Evolutionary conservation across 2,113 vertebrate species (phyloP).

Genomic region (Neogale vison): DNA sequence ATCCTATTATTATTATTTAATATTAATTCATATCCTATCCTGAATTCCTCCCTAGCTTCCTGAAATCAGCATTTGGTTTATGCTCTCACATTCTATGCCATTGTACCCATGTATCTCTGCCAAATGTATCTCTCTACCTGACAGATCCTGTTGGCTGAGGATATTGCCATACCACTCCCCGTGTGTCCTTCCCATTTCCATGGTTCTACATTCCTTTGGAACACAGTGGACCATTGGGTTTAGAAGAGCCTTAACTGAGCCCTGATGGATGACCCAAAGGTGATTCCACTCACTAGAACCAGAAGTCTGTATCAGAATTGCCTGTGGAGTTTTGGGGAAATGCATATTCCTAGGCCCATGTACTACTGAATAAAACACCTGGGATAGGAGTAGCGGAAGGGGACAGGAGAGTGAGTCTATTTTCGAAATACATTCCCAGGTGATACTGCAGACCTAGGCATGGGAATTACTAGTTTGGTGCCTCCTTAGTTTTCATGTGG

Average conservation of each 20-base stretch:
- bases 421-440: neutral
- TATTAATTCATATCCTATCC: neutral
- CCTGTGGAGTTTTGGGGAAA: neutral
- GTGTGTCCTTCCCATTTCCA: neutral
- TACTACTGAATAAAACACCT: neutral
- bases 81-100: neutral
- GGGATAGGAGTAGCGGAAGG: neutral
- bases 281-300: neutral
- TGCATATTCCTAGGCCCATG: neutral
- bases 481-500: neutral
- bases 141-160: neutral
- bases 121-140: rapidly evolving
- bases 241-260: neutral
- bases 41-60: neutral
- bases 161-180: neutral
- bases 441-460: neutral
- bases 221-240: neutral
- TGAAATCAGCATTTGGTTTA: neutral
- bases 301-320: neutral
- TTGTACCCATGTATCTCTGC: neutral
- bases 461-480: neutral
- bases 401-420: neutral
- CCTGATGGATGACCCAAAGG: neutral
- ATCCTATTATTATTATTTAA: neutral
- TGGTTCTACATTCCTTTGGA: neutral